A percentile compares a stretch with the other conserved stretches of the same genome.
Conservation (phyloP, 1,140 invertebrate species). For the Trichoplusia ni region DNA sequence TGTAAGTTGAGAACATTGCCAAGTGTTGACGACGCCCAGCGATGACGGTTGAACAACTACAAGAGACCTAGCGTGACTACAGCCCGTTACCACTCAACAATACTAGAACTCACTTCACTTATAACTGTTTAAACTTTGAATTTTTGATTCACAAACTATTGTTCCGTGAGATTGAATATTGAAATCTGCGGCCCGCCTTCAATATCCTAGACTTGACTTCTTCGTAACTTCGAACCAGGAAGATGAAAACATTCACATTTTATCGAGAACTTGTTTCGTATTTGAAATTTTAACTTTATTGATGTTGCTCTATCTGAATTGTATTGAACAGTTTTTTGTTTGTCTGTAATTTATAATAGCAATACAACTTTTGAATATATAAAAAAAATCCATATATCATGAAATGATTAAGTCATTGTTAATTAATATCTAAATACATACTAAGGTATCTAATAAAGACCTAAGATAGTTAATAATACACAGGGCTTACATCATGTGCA, state of each 20-base stretch:
- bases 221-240: background rate
- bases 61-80: background rate
- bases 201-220: background rate
- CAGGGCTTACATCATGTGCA: too few relatives aligned
- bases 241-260: background rate
- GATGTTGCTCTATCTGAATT: too few relatives aligned
- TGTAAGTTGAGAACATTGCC: background rate
- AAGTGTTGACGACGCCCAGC: background rate
- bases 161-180: constrained; percentile 1
- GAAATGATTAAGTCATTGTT: too few relatives aligned
- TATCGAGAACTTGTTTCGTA: too few relatives aligned
- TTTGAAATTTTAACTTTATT: too few relatives aligned
- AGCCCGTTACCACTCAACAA: background rate
- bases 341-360: too few relatives aligned
- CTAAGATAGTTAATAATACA: too few relatives aligned
- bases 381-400: too few relatives aligned
- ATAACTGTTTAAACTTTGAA: constrained; percentile 4
- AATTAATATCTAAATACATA: too few relatives aligned
- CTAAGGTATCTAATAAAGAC: too few relatives aligned
- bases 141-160: constrained; percentile 19
- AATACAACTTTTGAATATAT: too few relatives aligned
- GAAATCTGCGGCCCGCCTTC: background rate
- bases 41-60: background rate
- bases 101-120: background rate
- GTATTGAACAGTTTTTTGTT: too few relatives aligned